These are phyloP conservation scores for Lepus europaeus DNA, from an alignment of 2,113 vertebrate species.

Conservation along the genomic window DNA sequence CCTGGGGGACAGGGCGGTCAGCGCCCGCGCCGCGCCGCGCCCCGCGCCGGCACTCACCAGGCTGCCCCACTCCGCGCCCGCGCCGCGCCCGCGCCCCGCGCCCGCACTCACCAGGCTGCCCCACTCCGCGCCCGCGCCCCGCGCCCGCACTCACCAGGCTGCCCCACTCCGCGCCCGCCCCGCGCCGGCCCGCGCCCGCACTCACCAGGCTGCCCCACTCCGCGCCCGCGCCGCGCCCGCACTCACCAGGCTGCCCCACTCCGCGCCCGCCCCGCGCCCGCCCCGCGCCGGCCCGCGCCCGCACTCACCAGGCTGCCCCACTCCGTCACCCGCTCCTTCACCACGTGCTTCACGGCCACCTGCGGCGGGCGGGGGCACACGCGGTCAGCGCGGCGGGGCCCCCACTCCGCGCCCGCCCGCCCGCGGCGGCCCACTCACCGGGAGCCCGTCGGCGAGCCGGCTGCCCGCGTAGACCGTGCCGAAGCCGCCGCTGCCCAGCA, in stretches of 20 bases:
- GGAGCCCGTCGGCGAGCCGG: conserved; percentile 94
- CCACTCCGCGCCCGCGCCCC: conserved; percentile 91
- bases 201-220: conserved; percentile 88
- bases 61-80: no score
- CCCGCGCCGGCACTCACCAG: not conserved
- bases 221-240: not conserved
- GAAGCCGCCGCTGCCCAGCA: conserved; percentile 96
- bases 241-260: no score
- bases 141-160: not conserved
- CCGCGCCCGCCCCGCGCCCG: no score
- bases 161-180: no score
- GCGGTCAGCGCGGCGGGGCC: not conserved
- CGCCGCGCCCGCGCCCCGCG: no score
- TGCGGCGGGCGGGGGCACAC: conserved; percentile 70
- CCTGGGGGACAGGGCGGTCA: conserved; percentile 83
- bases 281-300: not conserved
- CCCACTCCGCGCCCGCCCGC: not conserved
- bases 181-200: not conserved
- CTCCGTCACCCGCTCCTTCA: conserved; percentile 96
- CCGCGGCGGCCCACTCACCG: conserved; percentile 89
- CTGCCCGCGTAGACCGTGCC: conserved; percentile 96
- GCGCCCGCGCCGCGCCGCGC: not conserved
- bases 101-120: conserved; percentile 88
- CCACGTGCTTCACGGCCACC: conserved; percentile 97
- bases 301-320: conserved; percentile 95